Evolutionary conservation across 2,797 vertebrate species (phyloP), one percentile per base, ranked within the genome.

Genomic region (Leuciscus waleckii): DNA sequence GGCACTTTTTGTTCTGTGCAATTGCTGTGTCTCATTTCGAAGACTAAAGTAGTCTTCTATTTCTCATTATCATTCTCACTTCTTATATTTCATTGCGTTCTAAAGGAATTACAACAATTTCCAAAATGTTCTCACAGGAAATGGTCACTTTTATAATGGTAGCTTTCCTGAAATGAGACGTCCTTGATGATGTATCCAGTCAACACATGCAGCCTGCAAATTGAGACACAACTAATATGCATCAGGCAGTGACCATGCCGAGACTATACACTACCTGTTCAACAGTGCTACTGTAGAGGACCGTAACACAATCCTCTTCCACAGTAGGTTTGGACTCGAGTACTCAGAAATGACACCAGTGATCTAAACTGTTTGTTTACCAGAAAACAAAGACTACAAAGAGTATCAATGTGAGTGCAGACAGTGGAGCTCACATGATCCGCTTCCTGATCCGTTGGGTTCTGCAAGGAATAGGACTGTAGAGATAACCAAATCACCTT

Each of bases 401-500:
- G 19, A 63, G 7, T 35, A 32, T 37, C 51, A 37, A 14, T n/a
- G 21, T 3, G 11, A n/a, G 56, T 10, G 4, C 39, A 16, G 26
- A 73, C 19, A 32, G 54, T 21, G 9, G 8, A 43, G 51, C 29
- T 58, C 16, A 32, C 9, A 41, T 19, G 51, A 39, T 76, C 11
- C n/a, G 19, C 73, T 56, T 37, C 49, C 11, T 76, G 49, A 75
- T 56, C 29, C 32, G 4, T n/a, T 39, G 51, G 14, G 54, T n/a
- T n/a, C 23, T 41, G 14, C 2, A 41, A 77, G 41, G 21, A 81
- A 37, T 35, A 73, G 23, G n/a, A 16, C 39, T 7, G 7, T n/a
- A 32, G 32, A 70, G 35, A 81, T 56, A 58, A 51, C 51, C 51
- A 29, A 58, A 58, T 49, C 61, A 23, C 79, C 32, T 49, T 74